Conservation (phyloP, 2,888 invertebrate species). For the Drosophila robusta region DNA sequence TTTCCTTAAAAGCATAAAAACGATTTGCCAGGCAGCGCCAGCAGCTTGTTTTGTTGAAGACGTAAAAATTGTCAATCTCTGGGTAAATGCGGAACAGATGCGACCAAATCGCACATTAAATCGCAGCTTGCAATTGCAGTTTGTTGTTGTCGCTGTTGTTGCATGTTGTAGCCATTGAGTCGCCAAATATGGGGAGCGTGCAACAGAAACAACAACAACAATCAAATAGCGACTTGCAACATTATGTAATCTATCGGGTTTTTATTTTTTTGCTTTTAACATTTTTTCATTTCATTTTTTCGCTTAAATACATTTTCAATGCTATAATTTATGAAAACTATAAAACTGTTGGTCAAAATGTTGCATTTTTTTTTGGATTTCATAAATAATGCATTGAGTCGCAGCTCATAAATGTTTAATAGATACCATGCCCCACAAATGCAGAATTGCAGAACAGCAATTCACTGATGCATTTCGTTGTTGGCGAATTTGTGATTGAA, state of each 20-base stretch:
- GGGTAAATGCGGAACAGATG: conserved; percentile 69
- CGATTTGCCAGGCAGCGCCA: conserved; percentile 66
- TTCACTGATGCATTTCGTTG: conserved; percentile 14
- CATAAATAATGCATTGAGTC: conserved; percentile 61
- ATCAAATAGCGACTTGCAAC: conserved; percentile 30
- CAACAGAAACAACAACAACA: conserved; percentile 37
- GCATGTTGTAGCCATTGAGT: conserved; percentile 21
- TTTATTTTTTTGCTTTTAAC: conserved; percentile 9
- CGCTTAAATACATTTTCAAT: conserved; percentile 51
- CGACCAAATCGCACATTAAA: conserved; percentile 49
- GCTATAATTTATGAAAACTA: conserved; percentile 61
- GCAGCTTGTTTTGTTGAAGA: conserved; percentile 41
- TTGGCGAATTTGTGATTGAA: conserved; percentile 18
- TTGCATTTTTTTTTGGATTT: conserved; percentile 17
- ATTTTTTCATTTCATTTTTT: conserved; percentile 17
- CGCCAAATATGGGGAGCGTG: conserved; percentile 59
- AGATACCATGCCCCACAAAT: conserved; percentile 33
- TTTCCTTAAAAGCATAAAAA: conserved; percentile 79
- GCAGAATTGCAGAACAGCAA: conserved; percentile 9
- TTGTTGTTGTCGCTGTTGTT: conserved; percentile 14
- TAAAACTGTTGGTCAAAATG: conserved; percentile 27
- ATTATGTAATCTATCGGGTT: conserved; percentile 57
- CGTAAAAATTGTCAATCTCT: conserved; percentile 57
- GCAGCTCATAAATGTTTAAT: conserved; percentile 53
- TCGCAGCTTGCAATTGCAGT: conserved; percentile 48